These are phyloP conservation scores for Hetaerina americana DNA, from an alignment of 1,140 invertebrate genomes.

Conservation along the genomic window DNA sequence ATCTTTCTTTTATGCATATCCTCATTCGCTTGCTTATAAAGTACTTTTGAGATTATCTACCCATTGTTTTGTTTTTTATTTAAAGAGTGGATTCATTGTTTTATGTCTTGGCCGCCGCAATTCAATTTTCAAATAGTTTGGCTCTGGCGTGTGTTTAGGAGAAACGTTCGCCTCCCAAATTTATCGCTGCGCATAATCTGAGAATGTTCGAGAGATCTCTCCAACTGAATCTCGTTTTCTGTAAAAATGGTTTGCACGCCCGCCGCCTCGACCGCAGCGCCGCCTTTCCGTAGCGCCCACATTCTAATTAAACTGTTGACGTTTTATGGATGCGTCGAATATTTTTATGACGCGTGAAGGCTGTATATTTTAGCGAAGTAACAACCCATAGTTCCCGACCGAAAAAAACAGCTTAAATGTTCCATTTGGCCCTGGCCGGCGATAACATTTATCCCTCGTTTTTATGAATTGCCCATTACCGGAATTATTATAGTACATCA, in stretches of 20 bases:
- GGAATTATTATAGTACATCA: background rate
- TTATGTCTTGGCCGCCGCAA: too few relatives aligned
- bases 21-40: too few relatives aligned
- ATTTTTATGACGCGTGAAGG: background rate
- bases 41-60: too few relatives aligned
- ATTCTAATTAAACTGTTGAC: background rate
- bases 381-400: background rate
- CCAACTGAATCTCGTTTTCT: background rate
- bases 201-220: too few relatives aligned
- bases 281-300: background rate
- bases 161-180: too few relatives aligned
- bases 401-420: background rate
- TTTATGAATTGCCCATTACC: background rate
- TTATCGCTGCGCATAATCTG: too few relatives aligned
- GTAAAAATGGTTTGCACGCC: background rate
- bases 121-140: too few relatives aligned
- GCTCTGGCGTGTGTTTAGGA: too few relatives aligned
- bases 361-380: background rate
- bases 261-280: background rate
- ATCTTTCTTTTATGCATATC: too few relatives aligned
- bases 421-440: background rate
- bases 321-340: background rate
- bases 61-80: too few relatives aligned
- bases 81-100: too few relatives aligned
- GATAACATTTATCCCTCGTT: background rate